Evolutionary conservation across 2,113 vertebrate genomes (phyloP), one percentile per base, ranked within the genome.

Genomic region (Acanthisitta chloris): DNA sequence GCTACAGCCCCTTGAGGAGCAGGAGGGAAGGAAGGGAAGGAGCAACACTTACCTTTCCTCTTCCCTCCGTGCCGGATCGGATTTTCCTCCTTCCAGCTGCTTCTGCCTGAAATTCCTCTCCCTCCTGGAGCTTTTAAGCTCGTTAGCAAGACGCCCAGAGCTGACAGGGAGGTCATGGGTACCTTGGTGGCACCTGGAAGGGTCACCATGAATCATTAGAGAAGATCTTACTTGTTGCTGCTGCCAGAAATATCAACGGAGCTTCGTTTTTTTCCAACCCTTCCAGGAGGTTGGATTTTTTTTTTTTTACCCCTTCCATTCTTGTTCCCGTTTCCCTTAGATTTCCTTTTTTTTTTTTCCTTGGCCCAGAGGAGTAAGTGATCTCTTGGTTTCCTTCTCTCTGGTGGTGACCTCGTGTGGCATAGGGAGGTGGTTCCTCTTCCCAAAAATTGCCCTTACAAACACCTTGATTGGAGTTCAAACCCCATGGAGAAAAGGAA

Each of bases 161-260:
- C 92, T 96, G 97, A 96, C 67, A 49, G 94, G 90, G 10, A 61
- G 96, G 97, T 97, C 96, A 96, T 3, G 2, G 12, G 46, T 40
- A 15, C 87, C 88, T 90, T n/a, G 77, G 7, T 73, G 86, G 71
- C 23, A 29, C 89, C 73, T 34, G 58, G 65, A 67, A 36, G 86
- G 96, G 96, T 97, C 96, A 93, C 69, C 43, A 59, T 92, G 96
- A 96, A 94, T 97, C 97, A 97, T 94, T 89, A 82, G 33, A 28
- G 64, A 57, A 48, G 36, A 67, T 33, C 74, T 76, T 51, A 67
- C 82, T 81, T 3, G 78, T 38, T 46, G 79, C 49, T 67, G 82
- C 52, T 73, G 77, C 81, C 61, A 83, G 62, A 74, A 79, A 72
- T 29, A 28, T 5, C 15, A 4, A 67, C 0, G 0, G 38, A 15